Base-by-base conservation (phyloP, 2,888 invertebrate species). In the Agonum fuliginosum region DNA sequence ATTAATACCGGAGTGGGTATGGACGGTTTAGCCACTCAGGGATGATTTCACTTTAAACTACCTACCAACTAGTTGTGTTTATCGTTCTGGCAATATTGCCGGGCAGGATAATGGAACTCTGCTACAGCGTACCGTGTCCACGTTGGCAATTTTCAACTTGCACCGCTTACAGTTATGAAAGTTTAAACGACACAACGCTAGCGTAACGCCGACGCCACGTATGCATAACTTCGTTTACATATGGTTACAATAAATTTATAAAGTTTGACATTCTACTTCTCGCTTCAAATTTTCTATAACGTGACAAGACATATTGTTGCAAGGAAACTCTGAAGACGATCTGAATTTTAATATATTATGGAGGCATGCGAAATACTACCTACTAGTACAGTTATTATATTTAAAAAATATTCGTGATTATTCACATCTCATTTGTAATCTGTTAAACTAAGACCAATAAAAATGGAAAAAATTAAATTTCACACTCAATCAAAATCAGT, bases 201-300 rank as follows among this genome's bases (percentile, higher is more conserved):
- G 34, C 62, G 34, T 30, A 34, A 62, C 62, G 62, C 62, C 30
- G 17, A 62, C 62, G 62, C 62, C 30, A 62, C 62, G 62, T 62
- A 62, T 62, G 62, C 62, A 67, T 67, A 67, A 67, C 67, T 67
- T 67, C 67, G 67, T 67, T 67, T 67, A 67, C 67, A 67, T 67
- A 67, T 67, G 67, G 67, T 67, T 67, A 67, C 67, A 67, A 67
- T n/a, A n/a, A n/a, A n/a, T 67, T 67, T 67, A 41, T 41, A 67
- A 67, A 67, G 37, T 67, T 67, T 67, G 67, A 67, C 67, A 67
- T 67, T 37, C 19, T n/a, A 10, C 22, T 37, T 20, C 6, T 4
- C 58, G 14, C 14, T 6, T 14, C n/a, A 14, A 62, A 27, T 27
- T 51, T 62, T 27, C 58, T 30, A 27, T 17, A 62, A 30, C 58